Evolutionary conservation across 2,797 vertebrate genomes (phyloP).

Genomic region (Ceryle rudis): DNA sequence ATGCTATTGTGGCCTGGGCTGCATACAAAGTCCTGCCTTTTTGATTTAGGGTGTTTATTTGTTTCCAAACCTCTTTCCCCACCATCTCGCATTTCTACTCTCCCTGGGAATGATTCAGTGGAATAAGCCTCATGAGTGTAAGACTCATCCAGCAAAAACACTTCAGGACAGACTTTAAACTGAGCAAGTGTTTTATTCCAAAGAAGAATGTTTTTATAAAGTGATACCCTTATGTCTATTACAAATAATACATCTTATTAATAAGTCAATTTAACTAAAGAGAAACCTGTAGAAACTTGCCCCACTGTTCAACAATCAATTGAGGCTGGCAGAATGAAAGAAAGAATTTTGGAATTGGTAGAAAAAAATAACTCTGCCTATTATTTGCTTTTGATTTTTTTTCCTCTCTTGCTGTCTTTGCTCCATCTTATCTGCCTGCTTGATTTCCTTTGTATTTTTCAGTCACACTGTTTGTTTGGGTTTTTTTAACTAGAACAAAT

Average conservation of each 20-base stretch:
- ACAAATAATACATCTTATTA: not conserved
- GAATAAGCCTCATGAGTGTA: not conserved
- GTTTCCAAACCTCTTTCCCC: constrained; percentile 9
- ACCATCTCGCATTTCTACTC: not conserved
- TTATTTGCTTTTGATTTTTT: not conserved
- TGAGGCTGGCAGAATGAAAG: not conserved
- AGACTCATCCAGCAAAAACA: constrained; percentile 26
- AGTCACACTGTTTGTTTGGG: not conserved
- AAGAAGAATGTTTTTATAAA: constrained; percentile 23
- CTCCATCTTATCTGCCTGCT: not conserved
- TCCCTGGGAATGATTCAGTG: not conserved
- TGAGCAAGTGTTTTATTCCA: not conserved
- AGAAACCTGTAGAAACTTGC: not conserved
- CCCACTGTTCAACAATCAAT: not conserved
- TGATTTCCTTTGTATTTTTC: constrained; percentile 2
- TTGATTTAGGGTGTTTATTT: constrained; percentile 30
- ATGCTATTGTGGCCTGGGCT: not conserved
- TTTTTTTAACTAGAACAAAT: not conserved
- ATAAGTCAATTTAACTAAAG: not conserved
- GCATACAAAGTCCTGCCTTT: not conserved
- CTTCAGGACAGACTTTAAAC: constrained; percentile 15
- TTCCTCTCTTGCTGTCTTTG: not conserved
- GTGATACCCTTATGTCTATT: not conserved
- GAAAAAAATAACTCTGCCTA: not conserved
- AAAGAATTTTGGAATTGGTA: not conserved